Evolutionary conservation across 2,113 vertebrate species (phyloP).

Genomic region (Anser brachyrhynchus): DNA sequence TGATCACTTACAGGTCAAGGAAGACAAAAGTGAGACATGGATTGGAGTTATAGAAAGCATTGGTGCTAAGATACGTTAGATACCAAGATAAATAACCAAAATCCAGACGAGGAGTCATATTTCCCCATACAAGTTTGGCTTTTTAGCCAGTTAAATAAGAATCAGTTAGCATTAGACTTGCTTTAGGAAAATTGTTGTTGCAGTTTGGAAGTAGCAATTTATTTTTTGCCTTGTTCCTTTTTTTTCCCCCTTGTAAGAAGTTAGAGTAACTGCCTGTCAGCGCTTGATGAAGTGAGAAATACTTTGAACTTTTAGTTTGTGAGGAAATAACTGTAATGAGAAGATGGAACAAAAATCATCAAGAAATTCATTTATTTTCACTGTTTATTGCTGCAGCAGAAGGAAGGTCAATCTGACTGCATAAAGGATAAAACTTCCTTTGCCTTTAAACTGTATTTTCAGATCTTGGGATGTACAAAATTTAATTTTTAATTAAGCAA

Average conservation of each 20-base stretch:
- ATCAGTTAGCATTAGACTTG: neutral
- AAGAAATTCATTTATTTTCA: neutral
- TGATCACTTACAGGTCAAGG: neutral
- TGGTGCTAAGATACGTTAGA: neutral
- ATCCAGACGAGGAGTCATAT: neutral
- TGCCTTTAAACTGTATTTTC: neutral
- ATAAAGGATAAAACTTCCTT: neutral
- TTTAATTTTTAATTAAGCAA: neutral
- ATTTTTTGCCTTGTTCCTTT: neutral
- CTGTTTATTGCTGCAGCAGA: neutral
- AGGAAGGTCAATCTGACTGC: neutral
- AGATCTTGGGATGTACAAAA: neutral
- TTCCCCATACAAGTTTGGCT: neutral
- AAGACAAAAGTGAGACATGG: neutral
- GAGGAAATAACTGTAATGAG: neutral
- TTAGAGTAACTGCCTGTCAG: neutral
- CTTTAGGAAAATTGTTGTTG: neutral
- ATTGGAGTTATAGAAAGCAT: neutral
- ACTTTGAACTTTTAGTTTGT: neutral
- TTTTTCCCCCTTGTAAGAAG: neutral
- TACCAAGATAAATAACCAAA: neutral
- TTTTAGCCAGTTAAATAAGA: neutral
- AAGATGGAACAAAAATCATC: neutral
- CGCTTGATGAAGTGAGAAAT: neutral
- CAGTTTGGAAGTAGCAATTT: neutral